Evolutionary conservation across 1,140 invertebrate species (phyloP).

Genomic region (Rhopalosiphum maidis): DNA sequence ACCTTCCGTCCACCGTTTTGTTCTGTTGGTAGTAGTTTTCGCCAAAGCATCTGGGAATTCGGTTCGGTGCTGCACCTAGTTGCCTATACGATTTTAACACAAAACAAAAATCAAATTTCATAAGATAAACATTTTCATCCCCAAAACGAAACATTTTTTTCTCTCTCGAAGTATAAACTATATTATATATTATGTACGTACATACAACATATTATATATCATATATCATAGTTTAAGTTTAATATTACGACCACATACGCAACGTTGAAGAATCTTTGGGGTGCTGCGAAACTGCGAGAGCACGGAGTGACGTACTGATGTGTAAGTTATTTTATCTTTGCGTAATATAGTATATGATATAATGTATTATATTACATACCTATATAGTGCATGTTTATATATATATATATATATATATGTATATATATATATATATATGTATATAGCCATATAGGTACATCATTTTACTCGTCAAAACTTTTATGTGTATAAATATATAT

Average conservation of each 20-base stretch:
- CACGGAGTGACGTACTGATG: neutral
- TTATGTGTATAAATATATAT: neutral
- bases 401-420: neutral
- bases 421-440: neutral
- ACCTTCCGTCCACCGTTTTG: neutral
- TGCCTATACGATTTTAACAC: neutral
- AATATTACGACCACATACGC: neutral
- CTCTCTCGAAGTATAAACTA: neutral
- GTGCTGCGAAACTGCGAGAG: neutral
- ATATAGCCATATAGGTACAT: neutral
- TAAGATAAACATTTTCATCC: neutral
- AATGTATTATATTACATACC: neutral
- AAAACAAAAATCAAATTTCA: neutral
- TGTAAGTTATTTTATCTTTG: conserved; percentile 1
- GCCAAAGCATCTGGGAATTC: neutral
- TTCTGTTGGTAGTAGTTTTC: neutral
- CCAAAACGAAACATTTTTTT: neutral
- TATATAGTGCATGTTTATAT: too few relatives aligned
- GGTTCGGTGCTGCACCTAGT: neutral
- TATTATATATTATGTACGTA: neutral
- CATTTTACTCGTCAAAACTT: conserved; percentile 1
- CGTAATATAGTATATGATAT: neutral
- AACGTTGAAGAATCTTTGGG: neutral
- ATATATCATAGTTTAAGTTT: conserved; percentile 9
- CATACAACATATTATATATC: neutral